These are phyloP conservation scores for Semaprochilodus insignis DNA, from an alignment of 2,797 vertebrate genomes.

Conservation along the genomic window DNA sequence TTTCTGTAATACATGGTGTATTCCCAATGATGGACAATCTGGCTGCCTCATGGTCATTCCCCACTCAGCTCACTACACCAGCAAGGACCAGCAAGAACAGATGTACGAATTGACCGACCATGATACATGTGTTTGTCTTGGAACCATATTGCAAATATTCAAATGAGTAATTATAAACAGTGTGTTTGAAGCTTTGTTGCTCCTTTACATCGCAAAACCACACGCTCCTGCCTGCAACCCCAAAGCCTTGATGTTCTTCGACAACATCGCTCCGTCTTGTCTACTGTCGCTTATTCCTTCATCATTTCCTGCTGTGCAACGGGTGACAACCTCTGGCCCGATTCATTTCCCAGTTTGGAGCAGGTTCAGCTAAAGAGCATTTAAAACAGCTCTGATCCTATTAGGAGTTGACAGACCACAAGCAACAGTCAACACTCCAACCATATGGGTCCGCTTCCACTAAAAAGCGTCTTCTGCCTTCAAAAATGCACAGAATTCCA, in stretches of 20 bases:
- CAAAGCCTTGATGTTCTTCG: not conserved
- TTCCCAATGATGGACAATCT: too few species aligned
- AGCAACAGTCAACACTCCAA: not conserved
- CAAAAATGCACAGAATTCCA: conserved; percentile 15
- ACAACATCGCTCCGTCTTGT: not conserved
- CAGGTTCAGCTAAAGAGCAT: not conserved
- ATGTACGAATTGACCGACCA: not conserved
- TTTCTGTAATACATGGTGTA: not conserved
- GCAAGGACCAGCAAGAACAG: too few species aligned
- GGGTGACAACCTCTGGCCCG: not conserved
- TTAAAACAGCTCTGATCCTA: not conserved
- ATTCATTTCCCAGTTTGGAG: not conserved
- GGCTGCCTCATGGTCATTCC: too few species aligned
- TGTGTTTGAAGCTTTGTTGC: not conserved
- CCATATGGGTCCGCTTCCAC: not conserved
- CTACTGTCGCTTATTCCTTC: not conserved
- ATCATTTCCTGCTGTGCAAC: not conserved
- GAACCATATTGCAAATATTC: not conserved
- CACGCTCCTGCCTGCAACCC: not conserved
- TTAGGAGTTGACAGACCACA: conserved; percentile 7
- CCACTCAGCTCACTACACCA: too few species aligned
- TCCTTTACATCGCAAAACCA: not conserved
- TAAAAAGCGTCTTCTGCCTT: conserved; percentile 25
- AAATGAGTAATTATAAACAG: too few species aligned
- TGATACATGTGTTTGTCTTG: not conserved